A percentile compares a stretch with the other conserved stretches of the same genome.
phyloP scores from a whole-genome alignment of 2,888 invertebrate genomes.

The Leptura quadrifasciata region DNA sequence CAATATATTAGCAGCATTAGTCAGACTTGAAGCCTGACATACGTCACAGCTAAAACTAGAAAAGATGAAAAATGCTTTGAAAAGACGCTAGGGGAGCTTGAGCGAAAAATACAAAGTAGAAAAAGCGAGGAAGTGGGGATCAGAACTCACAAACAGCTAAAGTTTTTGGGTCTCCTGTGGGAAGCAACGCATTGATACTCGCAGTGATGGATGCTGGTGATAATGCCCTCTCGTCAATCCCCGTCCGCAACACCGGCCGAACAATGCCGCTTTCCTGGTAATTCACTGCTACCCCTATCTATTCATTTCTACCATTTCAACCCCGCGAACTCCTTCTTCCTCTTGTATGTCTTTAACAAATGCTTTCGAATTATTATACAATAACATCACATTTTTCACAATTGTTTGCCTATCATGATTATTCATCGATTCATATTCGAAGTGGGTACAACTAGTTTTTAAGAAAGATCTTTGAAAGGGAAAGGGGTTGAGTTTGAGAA shows the following conservation, averaged over 20 bases:
- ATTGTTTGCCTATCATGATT: conserved; percentile 56
- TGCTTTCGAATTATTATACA: conserved; percentile 69
- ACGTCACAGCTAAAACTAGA: conserved; percentile 73
- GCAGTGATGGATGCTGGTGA: conserved; percentile 75
- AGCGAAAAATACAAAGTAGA: conserved; percentile 70
- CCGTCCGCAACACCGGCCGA: conserved; percentile 76
- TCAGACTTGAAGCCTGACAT: conserved; percentile 72
- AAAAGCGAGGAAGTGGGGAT: conserved; percentile 67
- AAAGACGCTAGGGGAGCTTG: conserved; percentile 67
- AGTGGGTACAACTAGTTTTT: conserved; percentile 47
- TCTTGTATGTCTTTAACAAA: conserved; percentile 70
- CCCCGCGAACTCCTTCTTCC: conserved; percentile 57
- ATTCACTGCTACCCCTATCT: conserved; percentile 73
- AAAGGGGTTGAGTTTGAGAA: conserved; percentile 44
- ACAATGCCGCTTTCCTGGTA: conserved; percentile 74
- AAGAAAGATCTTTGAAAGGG: conserved; percentile 40
- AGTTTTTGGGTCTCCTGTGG: conserved; percentile 74
- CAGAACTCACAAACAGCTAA: conserved; percentile 70
- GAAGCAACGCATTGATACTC: conserved; percentile 74
- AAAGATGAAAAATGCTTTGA: conserved; percentile 73
- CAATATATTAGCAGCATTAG: conserved; percentile 65
- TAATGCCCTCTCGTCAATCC: conserved; percentile 76
- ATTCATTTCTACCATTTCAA: conserved; percentile 68
- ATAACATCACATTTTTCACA: conserved; percentile 68
- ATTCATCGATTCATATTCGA: conserved; percentile 57